Conservation (phyloP, 2,888 invertebrate species). For the Polyommatus iphigenia region DNA sequence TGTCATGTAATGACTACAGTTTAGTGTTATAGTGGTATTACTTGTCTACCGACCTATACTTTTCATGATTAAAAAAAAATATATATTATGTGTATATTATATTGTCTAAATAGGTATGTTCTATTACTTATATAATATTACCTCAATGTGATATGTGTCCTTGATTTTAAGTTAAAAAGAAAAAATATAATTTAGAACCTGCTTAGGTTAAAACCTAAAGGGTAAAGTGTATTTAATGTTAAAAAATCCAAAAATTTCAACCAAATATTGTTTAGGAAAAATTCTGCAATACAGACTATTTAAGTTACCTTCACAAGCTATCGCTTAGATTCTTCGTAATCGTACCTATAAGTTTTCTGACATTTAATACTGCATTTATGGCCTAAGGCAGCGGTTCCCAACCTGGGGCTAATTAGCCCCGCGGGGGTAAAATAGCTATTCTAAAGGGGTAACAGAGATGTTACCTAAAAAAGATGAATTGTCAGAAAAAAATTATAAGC, state of each 20-base stretch:
- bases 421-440: too few relatives aligned
- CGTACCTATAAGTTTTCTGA: not conserved
- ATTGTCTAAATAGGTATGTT: not conserved
- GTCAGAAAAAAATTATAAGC: too few relatives aligned
- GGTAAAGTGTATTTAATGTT: not conserved
- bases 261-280: not conserved
- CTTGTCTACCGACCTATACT: not conserved
- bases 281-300: not conserved
- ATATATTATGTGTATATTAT: not conserved
- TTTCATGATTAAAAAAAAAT: not conserved
- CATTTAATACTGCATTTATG: not conserved
- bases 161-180: not conserved
- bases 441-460: too few relatives aligned
- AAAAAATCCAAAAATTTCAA: not conserved
- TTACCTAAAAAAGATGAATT: too few relatives aligned
- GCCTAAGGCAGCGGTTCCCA: too few relatives aligned
- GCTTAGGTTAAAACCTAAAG: too few relatives aligned
- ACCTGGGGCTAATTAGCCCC: too few relatives aligned
- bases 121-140: not conserved
- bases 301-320: not conserved
- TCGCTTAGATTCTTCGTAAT: not conserved
- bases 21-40: not conserved
- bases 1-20: conserved; percentile 6
- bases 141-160: not conserved
- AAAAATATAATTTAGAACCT: not conserved